Conservation (phyloP, 2,797 vertebrate genomes). For the Galagoides demidoff region DNA sequence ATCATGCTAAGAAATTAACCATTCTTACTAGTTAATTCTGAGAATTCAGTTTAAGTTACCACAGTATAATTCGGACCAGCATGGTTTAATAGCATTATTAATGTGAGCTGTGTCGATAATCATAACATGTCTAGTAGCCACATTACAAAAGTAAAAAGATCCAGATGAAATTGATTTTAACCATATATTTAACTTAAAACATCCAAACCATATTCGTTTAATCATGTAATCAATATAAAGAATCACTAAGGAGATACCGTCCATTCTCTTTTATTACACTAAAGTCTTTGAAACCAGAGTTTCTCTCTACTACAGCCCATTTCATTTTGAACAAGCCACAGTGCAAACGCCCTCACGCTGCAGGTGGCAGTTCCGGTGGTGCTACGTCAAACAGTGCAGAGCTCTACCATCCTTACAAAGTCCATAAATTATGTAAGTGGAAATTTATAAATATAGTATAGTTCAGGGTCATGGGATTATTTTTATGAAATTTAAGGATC, state of each 20-base stretch:
- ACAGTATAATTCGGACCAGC: background rate
- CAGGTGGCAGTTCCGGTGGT: background rate
- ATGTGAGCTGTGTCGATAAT: background rate
- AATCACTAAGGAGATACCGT: background rate
- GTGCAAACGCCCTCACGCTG: background rate
- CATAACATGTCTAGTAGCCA: background rate
- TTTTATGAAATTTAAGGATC: background rate
- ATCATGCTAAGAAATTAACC: background rate
- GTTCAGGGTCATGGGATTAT: background rate
- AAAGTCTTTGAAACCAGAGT: background rate
- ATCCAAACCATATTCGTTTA: background rate
- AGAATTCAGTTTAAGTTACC: conserved; percentile 1
- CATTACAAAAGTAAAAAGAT: conserved; percentile 7
- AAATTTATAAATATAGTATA: background rate
- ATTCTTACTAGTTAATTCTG: background rate
- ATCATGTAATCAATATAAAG: background rate
- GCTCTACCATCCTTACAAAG: background rate
- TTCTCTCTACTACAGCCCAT: background rate
- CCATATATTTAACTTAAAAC: background rate
- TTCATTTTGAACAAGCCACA: background rate
- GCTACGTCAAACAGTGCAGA: background rate
- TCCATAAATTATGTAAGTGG: background rate
- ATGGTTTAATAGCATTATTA: background rate
- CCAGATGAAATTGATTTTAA: background rate
- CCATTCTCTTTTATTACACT: background rate